Evolutionary conservation across 2,888 invertebrate genomes (phyloP).

Genomic region (Lepidonotus clava): DNA sequence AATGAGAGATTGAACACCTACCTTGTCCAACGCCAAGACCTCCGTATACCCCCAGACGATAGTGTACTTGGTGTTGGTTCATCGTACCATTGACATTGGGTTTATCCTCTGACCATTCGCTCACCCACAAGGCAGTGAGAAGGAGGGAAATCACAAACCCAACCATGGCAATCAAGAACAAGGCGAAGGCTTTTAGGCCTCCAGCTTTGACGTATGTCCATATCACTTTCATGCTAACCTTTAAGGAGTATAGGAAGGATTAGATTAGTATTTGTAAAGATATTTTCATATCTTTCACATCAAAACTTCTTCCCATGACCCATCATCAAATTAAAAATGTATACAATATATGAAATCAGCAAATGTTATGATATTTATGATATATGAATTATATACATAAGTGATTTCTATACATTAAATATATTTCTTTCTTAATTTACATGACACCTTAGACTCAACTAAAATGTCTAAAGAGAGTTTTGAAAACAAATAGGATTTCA

Average conservation of each 20-base stretch:
- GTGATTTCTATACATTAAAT: too few species aligned
- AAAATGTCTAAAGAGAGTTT: too few species aligned
- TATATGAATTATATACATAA: too few species aligned
- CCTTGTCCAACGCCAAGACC: conserved; percentile 39
- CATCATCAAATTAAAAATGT: too few species aligned
- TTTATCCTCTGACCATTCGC: conserved; percentile 6
- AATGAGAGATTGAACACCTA: too few species aligned
- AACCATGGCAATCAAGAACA: neutral
- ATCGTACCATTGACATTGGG: conserved; percentile 4
- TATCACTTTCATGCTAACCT: neutral
- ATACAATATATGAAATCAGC: too few species aligned
- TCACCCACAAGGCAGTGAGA: neutral
- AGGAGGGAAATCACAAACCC: neutral
- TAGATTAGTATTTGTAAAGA: neutral
- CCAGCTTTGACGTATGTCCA: conserved; percentile 19
- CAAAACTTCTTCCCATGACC: too few species aligned
- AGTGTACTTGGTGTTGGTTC: neutral
- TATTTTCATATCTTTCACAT: neutral
- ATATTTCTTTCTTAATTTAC: too few species aligned
- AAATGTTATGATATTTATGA: too few species aligned
- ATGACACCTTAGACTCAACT: too few species aligned
- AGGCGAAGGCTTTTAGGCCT: neutral
- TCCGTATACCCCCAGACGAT: conserved; percentile 26
- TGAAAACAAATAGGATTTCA: too few species aligned
- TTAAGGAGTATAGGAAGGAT: neutral